Percentiles rank a stretch among this genome's conserved stretches.
Conservation (phyloP, 2,113 vertebrate species). For the Tylochromis polylepis region DNA sequence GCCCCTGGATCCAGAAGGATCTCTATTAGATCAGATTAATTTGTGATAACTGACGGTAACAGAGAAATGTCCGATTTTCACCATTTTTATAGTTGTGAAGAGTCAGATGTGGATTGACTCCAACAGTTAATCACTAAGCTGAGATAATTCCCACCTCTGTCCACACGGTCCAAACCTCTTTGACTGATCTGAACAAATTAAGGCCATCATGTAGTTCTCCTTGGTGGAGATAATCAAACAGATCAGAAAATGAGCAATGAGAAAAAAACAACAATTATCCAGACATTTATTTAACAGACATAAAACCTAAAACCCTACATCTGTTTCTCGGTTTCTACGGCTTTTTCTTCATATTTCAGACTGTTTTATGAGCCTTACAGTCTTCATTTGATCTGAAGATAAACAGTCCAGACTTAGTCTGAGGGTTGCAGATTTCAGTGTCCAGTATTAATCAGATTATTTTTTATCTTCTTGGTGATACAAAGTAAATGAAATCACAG, state of each 20-base stretch:
- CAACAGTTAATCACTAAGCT: not conserved
- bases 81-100: rapidly evolving
- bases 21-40: rapidly evolving
- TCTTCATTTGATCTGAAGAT: not conserved
- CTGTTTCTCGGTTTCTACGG: not conserved
- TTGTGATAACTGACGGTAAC: rapidly evolving
- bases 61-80: rapidly evolving
- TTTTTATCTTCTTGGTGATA: not conserved
- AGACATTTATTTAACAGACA: not conserved
- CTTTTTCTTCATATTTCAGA: not conserved
- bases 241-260: not conserved
- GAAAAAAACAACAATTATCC: not conserved
- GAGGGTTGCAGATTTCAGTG: not conserved
- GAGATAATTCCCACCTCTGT: not conserved
- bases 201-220: too few species aligned
- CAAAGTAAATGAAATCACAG: not conserved
- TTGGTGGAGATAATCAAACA: too few species aligned
- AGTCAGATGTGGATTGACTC: not conserved
- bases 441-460: not conserved
- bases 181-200: not conserved
- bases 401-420: not conserved
- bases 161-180: not conserved
- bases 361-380: not conserved
- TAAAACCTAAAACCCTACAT: not conserved
- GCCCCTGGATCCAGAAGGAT: rapidly evolving